A percentile compares a stretch with the other conserved stretches of the same genome.
Conservation (phyloP, 2,888 invertebrate species). For the Scaptomyza parva region DNA sequence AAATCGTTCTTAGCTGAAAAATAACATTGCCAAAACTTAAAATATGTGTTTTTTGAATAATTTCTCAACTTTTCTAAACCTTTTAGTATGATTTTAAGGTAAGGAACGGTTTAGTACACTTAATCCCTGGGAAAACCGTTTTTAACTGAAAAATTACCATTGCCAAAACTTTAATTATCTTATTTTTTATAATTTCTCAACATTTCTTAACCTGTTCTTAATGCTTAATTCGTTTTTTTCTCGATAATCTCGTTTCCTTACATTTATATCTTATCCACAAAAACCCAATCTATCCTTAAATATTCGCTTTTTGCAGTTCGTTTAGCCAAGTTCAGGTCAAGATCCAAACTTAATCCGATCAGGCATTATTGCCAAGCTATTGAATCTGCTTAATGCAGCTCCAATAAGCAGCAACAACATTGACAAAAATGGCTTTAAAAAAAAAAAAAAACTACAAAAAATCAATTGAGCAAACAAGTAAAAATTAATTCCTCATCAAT, state of each 20-base stretch:
- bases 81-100: no score
- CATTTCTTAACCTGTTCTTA: no score
- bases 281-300: not conserved
- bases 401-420: conserved; percentile 37
- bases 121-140: no score
- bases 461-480: conserved; percentile 73
- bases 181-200: no score
- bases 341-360: conserved; percentile 67
- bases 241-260: not conserved
- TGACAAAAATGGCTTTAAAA: conserved; percentile 23
- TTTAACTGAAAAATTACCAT: no score
- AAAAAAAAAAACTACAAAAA: conserved; percentile 49
- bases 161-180: no score
- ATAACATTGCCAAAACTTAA: no score
- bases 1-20: no score
- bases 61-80: no score
- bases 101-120: no score
- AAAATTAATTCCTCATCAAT: conserved; percentile 78
- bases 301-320: conserved; percentile 14
- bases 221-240: no score
- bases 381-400: conserved; percentile 74
- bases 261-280: not conserved
- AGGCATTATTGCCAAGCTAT: conserved; percentile 79
- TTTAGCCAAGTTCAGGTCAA: conserved; percentile 24
- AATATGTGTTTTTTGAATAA: no score